A percentile compares a stretch with the other conserved stretches of the same genome.
Conservation (phyloP, 2,888 invertebrate genomes). For the Taphrorychus bicolor region DNA sequence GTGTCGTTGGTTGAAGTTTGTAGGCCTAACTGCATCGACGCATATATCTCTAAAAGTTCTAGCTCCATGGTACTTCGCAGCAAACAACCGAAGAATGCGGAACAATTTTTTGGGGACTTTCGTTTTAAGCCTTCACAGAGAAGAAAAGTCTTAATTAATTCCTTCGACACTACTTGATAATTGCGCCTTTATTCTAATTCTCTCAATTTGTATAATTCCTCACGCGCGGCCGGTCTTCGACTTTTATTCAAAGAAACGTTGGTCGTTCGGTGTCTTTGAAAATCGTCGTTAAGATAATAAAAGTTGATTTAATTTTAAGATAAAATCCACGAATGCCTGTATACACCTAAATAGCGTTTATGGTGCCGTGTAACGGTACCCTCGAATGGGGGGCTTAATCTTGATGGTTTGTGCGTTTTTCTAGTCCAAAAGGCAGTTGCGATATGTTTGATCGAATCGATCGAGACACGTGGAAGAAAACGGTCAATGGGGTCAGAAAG, state of each 20-base stretch:
- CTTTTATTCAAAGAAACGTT: constrained; percentile 13
- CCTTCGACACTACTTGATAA: not conserved
- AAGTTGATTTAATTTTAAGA: constrained; percentile 33
- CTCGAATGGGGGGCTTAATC: constrained; percentile 23
- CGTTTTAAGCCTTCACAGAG: not conserved
- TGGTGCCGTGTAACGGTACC: constrained; percentile 29
- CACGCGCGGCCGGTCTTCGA: constrained; percentile 18
- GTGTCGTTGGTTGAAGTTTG: not conserved
- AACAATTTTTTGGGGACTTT: not conserved
- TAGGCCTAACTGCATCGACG: not conserved
- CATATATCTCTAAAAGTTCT: not conserved
- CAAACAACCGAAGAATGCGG: not conserved
- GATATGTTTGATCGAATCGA: not conserved
- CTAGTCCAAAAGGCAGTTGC: not conserved
- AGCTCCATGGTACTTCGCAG: no score
- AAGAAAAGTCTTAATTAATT: constrained; percentile 6
- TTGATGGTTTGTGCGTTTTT: constrained; percentile 18
- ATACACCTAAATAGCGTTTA: constrained; percentile 19
- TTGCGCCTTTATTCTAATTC: constrained; percentile 22
- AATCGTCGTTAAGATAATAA: constrained; percentile 33
- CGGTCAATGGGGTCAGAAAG: not conserved
- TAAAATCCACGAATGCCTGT: constrained; percentile 24
- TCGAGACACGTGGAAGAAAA: not conserved
- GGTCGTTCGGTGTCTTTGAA: constrained; percentile 30
- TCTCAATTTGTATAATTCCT: constrained; percentile 29